Base-by-base conservation (phyloP, 2,113 vertebrate species). In the Psephotus haematonotus region DNA sequence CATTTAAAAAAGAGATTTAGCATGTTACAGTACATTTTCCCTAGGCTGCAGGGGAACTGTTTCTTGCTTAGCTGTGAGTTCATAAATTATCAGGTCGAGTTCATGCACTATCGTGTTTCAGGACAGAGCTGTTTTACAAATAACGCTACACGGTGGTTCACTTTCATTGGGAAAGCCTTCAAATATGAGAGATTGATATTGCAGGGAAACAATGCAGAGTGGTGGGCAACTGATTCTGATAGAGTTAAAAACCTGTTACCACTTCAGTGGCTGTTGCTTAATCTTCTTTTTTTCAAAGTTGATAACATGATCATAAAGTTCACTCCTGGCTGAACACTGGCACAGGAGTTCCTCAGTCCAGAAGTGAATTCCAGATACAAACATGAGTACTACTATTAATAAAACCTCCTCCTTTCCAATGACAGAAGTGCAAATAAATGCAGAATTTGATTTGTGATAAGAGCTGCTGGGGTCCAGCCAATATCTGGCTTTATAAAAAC, bases 261-360 rank as follows among this genome's bases (percentile, higher is more conserved):
- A 89, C 91, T 97, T 97, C 88, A 85, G 70, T 1, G 5, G 64
- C 49, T 96, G 41, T 93, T 96, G 84, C 88, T 94, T 97, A 97
- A 92, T 80, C 86, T 97, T 88, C 87, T 55, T 70, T 94, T 97
- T 97, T 95, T 90, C 93, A 89, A 92, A 82, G 90, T 16, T 95
- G 97, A 97, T 97, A 98, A 97, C 87, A 94, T 0, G 27, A 93
- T 82, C 96, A 94, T 97, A 96, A 97, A 97, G 92, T 97, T 97
- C 87, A 57, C 89, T 95, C 81, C 87, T 91, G 90, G 85, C 70
- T 96, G 83, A 96, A 94, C 0, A 3, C 46, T 86, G 95, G 93
- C 91, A 90, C 94, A 92, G 86, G 76, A 86, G 82, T 95, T 92
- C 95, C 95, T 96, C 83, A 92, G 93, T 62, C 65, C 86, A 70